Percentiles rank a stretch among this genome's conserved stretches.
Conservation (phyloP, 1,140 invertebrate genomes). For the Eulimnadia texana region DNA sequence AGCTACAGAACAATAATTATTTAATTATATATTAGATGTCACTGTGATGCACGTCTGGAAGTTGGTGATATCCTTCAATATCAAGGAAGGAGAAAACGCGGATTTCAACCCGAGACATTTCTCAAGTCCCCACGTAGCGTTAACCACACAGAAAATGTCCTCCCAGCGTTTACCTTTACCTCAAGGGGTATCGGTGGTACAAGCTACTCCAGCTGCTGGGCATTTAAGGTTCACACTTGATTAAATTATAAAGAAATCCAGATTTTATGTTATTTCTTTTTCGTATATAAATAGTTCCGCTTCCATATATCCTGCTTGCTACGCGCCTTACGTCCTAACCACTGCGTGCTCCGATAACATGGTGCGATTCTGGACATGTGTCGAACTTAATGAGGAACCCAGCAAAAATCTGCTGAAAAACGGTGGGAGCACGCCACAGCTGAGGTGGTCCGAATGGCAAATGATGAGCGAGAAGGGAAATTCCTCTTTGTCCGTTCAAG, state of each 20-base stretch:
- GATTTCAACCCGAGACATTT: background rate
- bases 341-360: constrained; percentile 84
- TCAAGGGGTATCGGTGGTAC: constrained; percentile 76
- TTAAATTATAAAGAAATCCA: background rate
- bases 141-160: constrained; percentile 40
- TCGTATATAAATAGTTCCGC: no score
- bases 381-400: constrained; percentile 37
- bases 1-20: background rate
- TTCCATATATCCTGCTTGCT: constrained; percentile 93
- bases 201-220: constrained; percentile 83
- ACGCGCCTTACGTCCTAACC: constrained; percentile 87
- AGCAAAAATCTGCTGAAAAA: constrained; percentile 14
- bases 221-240: constrained; percentile 84
- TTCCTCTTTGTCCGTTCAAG: constrained; percentile 71
- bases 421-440: constrained; percentile 32
- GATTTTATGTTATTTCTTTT: background rate
- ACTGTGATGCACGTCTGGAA: constrained; percentile 94
- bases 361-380: constrained; percentile 67
- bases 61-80: constrained; percentile 71
- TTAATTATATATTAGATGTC: constrained; percentile 42
- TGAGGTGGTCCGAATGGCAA: constrained; percentile 72
- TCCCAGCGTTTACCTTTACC: constrained; percentile 71
- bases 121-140: background rate
- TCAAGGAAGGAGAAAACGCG: constrained; percentile 25
- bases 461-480: constrained; percentile 69